Conservation (phyloP, 1,140 invertebrate genomes). For the Caenorhabditis inopinata region DNA sequence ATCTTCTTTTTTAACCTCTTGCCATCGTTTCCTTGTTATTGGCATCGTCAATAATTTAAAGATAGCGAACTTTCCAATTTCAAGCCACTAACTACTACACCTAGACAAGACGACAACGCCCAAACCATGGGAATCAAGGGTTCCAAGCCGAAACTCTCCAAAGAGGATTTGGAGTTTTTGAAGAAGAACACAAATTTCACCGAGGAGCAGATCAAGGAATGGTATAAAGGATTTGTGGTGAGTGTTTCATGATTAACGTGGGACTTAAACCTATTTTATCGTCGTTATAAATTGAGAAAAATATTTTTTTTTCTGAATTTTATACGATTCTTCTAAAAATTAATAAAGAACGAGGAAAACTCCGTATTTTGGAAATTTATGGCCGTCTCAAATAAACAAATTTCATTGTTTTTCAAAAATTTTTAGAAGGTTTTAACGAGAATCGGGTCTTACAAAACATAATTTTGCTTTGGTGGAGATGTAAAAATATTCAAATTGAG, state of each 20-base stretch:
- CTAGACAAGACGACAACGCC: not conserved
- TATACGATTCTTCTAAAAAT: too few species aligned
- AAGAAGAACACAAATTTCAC: slow-evolving; percentile 86
- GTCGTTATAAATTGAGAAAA: not conserved
- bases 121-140: slow-evolving; percentile 63
- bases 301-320: too few species aligned
- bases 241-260: slow-evolving; percentile 49
- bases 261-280: not conserved
- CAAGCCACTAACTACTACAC: not conserved
- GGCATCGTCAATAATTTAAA: not conserved
- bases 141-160: slow-evolving; percentile 74
- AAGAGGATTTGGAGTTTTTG: slow-evolving; percentile 93
- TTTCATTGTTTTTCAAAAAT: too few species aligned
- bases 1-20: not conserved
- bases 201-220: slow-evolving; percentile 93
- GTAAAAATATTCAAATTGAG: too few species aligned
- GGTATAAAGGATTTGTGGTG: slow-evolving; percentile 77
- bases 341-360: too few species aligned
- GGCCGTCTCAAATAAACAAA: too few species aligned
- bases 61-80: not conserved
- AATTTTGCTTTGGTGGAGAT: too few species aligned
- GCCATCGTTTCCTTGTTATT: not conserved
- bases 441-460: too few species aligned
- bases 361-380: too few species aligned
- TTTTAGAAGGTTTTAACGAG: too few species aligned